These are phyloP conservation scores for Steatornis caripensis DNA, from an alignment of 2,113 vertebrate genomes.

Conservation along the genomic window DNA sequence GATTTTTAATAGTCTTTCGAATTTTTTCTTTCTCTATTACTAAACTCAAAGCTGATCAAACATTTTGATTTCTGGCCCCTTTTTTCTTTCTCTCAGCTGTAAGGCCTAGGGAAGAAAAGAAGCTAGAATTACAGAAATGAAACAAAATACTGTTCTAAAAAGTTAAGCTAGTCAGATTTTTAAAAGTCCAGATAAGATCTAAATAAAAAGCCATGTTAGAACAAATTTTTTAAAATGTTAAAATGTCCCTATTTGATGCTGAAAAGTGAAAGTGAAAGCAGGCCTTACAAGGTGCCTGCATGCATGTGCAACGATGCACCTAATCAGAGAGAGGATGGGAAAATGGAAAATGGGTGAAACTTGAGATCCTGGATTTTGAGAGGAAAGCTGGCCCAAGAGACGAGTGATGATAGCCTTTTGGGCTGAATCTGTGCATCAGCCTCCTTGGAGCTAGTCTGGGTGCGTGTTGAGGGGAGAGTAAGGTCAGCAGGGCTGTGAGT, in stretches of 20 bases:
- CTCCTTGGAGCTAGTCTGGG: neutral
- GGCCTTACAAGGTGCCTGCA: neutral
- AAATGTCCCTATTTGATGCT: neutral
- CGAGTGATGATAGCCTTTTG: neutral
- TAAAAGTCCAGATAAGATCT: neutral
- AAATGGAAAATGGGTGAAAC: neutral
- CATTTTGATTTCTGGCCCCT: neutral
- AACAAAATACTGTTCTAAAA: neutral
- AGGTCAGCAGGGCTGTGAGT: neutral
- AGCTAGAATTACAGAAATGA: neutral
- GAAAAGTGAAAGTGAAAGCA: neutral
- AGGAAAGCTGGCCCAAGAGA: neutral
- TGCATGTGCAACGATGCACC: neutral
- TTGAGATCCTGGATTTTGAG: neutral
- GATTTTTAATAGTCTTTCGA: neutral
- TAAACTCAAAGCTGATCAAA: neutral
- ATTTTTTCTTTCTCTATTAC: neutral
- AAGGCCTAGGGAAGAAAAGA: neutral
- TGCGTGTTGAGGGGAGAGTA: neutral
- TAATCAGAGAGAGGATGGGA: neutral
- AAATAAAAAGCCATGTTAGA: neutral
- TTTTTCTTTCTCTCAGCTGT: neutral
- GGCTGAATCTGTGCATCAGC: neutral
- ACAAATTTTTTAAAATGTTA: neutral
- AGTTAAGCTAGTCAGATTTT: neutral